These are phyloP conservation scores for Mermis nigrescens DNA, from an alignment of 2,888 invertebrate species.

Conservation along the genomic window DNA sequence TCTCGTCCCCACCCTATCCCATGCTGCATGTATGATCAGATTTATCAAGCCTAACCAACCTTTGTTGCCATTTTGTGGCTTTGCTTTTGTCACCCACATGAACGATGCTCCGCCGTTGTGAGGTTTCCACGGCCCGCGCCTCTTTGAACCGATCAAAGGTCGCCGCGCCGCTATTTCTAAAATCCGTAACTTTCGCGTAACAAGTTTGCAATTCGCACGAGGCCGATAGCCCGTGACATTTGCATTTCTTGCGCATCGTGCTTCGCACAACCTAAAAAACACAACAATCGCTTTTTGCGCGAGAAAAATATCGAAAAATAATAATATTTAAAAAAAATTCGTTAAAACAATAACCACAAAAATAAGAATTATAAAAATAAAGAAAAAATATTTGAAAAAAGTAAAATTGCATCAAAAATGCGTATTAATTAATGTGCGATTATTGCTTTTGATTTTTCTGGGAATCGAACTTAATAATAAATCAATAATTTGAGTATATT, in stretches of 20 bases:
- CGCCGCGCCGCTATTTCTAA: constrained; percentile 21
- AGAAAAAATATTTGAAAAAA: neutral
- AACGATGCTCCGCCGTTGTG: constrained; percentile 3
- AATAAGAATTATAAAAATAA: neutral
- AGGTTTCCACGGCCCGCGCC: constrained; percentile 1
- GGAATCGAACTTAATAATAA: too few relatives aligned
- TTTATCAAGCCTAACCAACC: too few relatives aligned
- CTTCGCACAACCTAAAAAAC: constrained; percentile 27
- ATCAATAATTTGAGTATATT: too few relatives aligned
- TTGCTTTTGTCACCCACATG: neutral
- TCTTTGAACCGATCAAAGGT: neutral
- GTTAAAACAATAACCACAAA: neutral
- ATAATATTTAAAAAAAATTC: neutral
- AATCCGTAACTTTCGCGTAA: neutral
- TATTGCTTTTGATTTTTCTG: too few relatives aligned
- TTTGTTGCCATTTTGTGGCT: neutral
- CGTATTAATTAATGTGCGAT: too few relatives aligned
- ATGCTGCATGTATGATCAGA: too few relatives aligned
- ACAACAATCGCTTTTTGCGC: constrained; percentile 12
- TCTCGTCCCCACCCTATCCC: too few relatives aligned
- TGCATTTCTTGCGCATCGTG: constrained; percentile 30
- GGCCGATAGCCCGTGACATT: constrained; percentile 10
- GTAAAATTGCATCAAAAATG: neutral
- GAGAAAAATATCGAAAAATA: neutral
- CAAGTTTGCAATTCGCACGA: constrained; percentile 10